These are phyloP conservation scores for Danio albolineatus DNA, from an alignment of 2,797 vertebrate genomes.

Conservation along the genomic window DNA sequence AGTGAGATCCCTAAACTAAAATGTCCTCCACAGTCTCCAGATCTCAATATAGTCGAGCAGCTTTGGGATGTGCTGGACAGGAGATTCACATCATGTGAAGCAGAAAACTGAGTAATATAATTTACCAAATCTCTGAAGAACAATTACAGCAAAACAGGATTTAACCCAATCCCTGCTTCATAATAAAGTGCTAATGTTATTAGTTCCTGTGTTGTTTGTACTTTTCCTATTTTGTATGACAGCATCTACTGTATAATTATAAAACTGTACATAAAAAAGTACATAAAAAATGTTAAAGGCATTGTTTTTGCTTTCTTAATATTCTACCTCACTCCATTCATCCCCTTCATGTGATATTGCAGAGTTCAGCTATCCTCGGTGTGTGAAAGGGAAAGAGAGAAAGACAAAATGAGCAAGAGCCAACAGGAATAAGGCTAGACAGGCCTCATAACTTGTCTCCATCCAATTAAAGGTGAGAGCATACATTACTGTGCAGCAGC, in stretches of 20 bases:
- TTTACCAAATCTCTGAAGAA: no score
- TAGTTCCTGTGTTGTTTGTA: neutral
- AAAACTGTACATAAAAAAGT: no score
- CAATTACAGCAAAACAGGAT: no score
- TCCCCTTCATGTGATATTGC: conserved; percentile 73
- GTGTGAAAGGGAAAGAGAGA: conserved; percentile 34
- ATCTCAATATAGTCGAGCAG: no score
- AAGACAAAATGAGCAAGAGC: no score
- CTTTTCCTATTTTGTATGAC: neutral
- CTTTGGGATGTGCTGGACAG: no score
- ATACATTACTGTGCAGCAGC: conserved; percentile 79
- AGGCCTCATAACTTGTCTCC: conserved; percentile 74
- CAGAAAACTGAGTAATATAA: no score
- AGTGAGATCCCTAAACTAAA: no score
- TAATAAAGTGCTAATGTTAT: neutral
- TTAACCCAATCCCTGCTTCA: no score
- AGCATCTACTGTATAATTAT: no score
- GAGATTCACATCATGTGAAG: no score
- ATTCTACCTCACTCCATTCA: conserved; percentile 57
- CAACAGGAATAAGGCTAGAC: conserved; percentile 1
- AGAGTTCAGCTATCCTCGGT: conserved; percentile 78
- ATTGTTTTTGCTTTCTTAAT: conserved; percentile 6
- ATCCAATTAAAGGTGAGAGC: conserved; percentile 82
- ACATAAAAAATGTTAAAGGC: neutral
- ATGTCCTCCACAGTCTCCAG: no score